Conservation (phyloP, 2,113 vertebrate genomes). For the Rhabdornis inornatus region DNA sequence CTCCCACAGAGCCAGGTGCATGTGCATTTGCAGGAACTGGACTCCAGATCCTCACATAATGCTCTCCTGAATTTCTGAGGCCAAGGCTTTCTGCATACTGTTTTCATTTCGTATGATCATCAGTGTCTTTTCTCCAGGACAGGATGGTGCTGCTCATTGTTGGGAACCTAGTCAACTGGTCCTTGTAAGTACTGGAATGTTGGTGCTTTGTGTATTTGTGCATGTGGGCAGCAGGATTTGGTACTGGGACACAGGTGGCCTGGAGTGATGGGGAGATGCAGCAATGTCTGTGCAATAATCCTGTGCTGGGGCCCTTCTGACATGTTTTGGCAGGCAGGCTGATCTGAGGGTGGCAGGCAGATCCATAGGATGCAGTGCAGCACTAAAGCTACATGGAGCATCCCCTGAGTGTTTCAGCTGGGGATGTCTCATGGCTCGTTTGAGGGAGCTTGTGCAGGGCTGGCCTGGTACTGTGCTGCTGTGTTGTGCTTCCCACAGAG, state of each 20-base stretch:
- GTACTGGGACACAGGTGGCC: not conserved
- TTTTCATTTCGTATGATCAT: not conserved
- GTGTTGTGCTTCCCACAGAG: not conserved
- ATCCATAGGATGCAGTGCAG: not conserved
- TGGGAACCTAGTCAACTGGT: conserved; percentile 82
- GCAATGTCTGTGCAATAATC: not conserved
- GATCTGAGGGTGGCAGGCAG: not conserved
- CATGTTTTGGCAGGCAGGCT: not conserved
- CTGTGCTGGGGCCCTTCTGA: not conserved
- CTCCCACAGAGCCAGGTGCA: not conserved
- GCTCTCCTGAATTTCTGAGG: not conserved
- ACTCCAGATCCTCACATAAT: not conserved
- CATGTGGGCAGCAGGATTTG: not conserved
- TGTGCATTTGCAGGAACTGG: not conserved
- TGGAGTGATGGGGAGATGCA: not conserved
- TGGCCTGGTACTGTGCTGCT: not conserved
- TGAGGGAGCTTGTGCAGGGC: not conserved
- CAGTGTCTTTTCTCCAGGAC: conserved; percentile 67
- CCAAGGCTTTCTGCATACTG: not conserved
- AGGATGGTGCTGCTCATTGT: conserved; percentile 80
- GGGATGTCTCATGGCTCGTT: not conserved
- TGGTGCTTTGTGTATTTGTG: not conserved
- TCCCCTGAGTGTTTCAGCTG: fast-evolving
- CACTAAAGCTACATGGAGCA: not conserved
- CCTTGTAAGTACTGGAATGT: conserved; percentile 72